These are phyloP conservation scores for Empis stercorea DNA, from an alignment of 2,888 invertebrate genomes.

Conservation along the genomic window DNA sequence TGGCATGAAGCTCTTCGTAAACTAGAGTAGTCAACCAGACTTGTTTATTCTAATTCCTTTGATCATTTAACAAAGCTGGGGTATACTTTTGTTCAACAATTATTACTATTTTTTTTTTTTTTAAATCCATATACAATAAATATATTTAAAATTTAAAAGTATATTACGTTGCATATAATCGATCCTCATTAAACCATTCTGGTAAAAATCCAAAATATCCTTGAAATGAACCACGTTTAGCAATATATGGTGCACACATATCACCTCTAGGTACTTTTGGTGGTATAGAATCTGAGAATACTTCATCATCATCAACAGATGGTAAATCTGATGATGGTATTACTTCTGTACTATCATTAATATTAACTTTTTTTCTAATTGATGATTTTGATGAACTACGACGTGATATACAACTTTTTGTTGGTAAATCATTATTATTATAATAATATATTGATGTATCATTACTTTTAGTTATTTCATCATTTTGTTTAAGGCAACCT, in stretches of 20 bases:
- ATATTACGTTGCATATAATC: constrained; percentile 30
- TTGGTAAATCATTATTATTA: constrained; percentile 14
- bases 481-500: constrained; percentile 1
- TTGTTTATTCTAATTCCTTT: too few species aligned
- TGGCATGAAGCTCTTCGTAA: too few species aligned
- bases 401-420: constrained; percentile 32
- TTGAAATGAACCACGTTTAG: constrained; percentile 22
- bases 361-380: constrained; percentile 34
- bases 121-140: too few species aligned
- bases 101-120: too few species aligned
- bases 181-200: constrained; percentile 38
- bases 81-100: too few species aligned
- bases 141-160: too few species aligned
- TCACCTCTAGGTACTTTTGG: constrained; percentile 37
- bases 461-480: constrained; percentile 2
- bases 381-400: constrained; percentile 32
- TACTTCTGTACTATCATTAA: constrained; percentile 31
- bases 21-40: too few species aligned
- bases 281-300: constrained; percentile 42
- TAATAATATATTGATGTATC: not conserved
- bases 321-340: constrained; percentile 29
- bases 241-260: constrained; percentile 40
- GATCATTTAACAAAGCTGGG: too few species aligned
- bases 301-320: constrained; percentile 45
- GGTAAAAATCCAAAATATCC: constrained; percentile 29